Base-by-base conservation (phyloP, 2,888 invertebrate species). In the Hypomecis atomaria region DNA sequence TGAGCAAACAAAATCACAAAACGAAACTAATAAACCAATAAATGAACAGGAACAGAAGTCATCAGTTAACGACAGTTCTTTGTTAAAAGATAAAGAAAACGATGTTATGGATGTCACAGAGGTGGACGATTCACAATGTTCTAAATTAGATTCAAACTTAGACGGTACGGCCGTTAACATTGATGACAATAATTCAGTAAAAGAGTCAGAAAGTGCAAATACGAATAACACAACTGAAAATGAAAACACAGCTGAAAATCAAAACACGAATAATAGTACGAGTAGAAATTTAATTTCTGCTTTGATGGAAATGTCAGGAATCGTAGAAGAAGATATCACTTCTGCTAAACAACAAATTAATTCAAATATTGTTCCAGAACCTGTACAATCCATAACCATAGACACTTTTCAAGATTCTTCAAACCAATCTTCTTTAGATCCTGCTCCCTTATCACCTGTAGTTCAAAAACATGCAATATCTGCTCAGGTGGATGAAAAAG, bases 231-330 rank as follows among this genome's bases (percentile, higher is more conserved):
- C 6, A 38, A 4, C 34, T 44, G 54, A 42, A 42, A 33, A 45
- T 13, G 23, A 10, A 11, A 52, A 61, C 8, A n/a, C 9, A 1
- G 4, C 43, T 44, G 54, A 42, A 42, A 33, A 45, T 13, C 23
- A 10, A 11, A 52, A 61, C 8, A n/a, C 9, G 43, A 49, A 56
- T 52, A 58, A 52, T 36, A 52, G 57, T 5, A 34, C 58, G n/a
- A 81, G 71, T 54, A 79, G 80, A 65, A 89, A 89, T 50, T 82
- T 92, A 70, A 67, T 92, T 38, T 91, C 90, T 0, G 91, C 92
- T 75, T 81, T 92, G 67, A 92, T 92, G 92, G 86, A 87, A 82
- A 90, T 92, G 89, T 92, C 92, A 8, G 92, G 92, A 8, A 92
- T 92, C 73, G 84, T 84, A 9, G 76, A 82, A 59, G 90, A 90